Evolutionary conservation across 1,140 invertebrate species (phyloP).

Genomic region (Phenacoccus solenopsis): DNA sequence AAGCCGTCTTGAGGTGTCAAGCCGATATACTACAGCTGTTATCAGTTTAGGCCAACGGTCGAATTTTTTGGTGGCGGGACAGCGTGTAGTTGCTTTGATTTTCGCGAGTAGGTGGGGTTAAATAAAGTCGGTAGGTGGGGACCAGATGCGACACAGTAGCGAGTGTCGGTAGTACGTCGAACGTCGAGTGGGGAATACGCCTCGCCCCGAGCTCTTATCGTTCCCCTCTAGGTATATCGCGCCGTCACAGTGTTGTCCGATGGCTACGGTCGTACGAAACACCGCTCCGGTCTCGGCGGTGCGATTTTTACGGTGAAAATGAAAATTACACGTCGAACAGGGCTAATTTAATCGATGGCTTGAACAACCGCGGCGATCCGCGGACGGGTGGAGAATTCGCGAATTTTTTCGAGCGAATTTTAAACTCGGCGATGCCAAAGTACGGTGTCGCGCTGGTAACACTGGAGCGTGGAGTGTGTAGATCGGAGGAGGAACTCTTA

Average conservation of each 20-base stretch:
- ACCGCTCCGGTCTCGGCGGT: background rate
- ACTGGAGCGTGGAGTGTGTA: background rate
- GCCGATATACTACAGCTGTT: conserved; percentile 13
- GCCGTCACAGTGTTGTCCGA: background rate
- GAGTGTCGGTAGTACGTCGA: background rate
- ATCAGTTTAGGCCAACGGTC: conserved; percentile 17
- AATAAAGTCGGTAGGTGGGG: background rate
- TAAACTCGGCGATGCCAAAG: too few species aligned
- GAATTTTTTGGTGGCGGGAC: conserved; percentile 12
- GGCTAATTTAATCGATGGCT: too few species aligned
- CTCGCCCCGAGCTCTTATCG: background rate
- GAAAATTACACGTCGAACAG: too few species aligned
- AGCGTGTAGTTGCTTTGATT: conserved; percentile 6
- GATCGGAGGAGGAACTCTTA: background rate
- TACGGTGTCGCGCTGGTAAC: too few species aligned
- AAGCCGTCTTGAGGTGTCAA: conserved; percentile 15
- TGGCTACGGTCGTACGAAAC: background rate
- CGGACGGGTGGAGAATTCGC: too few species aligned
- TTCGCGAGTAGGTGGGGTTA: conserved; percentile 9
- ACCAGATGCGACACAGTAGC: conserved; percentile 7
- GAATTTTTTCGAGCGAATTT: too few species aligned
- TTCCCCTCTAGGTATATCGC: background rate
- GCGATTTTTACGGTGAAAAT: too few species aligned
- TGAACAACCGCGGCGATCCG: too few species aligned
- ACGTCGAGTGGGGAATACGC: background rate